A percentile compares a stretch with the other conserved stretches of the same genome.
Conservation (phyloP, 2,888 invertebrate genomes). For the Sabatieria punctata region DNA sequence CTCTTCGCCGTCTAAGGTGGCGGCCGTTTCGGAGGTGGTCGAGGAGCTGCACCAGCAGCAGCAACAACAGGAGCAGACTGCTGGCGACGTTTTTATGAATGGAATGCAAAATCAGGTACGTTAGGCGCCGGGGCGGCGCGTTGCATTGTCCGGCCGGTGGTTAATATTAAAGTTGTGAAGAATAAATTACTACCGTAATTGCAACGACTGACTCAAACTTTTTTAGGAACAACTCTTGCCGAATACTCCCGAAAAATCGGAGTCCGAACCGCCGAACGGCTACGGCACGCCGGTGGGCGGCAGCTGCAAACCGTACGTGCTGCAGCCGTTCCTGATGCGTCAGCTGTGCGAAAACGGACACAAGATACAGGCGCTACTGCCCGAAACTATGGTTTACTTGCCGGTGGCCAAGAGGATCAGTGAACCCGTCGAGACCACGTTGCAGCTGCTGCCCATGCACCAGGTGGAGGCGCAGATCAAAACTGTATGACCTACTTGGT, state of each 20-base stretch:
- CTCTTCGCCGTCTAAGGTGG: too few relatives aligned
- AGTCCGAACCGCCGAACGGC: neutral
- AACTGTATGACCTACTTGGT: neutral
- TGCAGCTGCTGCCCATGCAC: neutral
- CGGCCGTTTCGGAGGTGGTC: neutral
- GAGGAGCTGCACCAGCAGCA: neutral
- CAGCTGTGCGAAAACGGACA: neutral
- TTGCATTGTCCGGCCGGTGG: too few relatives aligned
- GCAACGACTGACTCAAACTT: too few relatives aligned
- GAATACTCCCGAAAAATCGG: too few relatives aligned
- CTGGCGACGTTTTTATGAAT: too few relatives aligned
- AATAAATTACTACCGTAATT: too few relatives aligned
- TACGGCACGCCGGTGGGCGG: too few relatives aligned
- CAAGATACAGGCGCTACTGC: neutral
- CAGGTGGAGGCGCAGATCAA: neutral
- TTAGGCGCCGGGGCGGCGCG: too few relatives aligned
- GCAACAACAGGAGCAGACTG: too few relatives aligned
- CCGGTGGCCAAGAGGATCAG: neutral
- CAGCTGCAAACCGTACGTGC: neutral
- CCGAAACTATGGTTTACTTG: slow-evolving; percentile 1
- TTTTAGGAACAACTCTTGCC: too few relatives aligned
- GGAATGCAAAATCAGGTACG: too few relatives aligned
- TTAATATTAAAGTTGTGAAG: too few relatives aligned
- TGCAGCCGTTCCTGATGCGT: neutral
- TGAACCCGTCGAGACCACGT: neutral